These are phyloP conservation scores for Trachelus stipa DNA, from an alignment of 2,888 invertebrate species.

Conservation along the genomic window DNA sequence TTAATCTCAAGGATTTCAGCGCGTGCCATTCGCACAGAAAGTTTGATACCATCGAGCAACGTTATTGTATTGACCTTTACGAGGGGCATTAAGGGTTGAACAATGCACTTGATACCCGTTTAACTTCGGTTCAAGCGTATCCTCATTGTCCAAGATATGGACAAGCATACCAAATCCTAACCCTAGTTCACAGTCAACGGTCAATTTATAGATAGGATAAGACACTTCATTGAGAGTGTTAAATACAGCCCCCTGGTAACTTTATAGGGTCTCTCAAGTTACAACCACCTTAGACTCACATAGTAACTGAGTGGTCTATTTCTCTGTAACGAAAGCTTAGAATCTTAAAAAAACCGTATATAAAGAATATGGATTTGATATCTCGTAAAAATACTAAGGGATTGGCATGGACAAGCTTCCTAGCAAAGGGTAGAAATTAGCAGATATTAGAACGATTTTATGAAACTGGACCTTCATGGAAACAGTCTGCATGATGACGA, in stretches of 20 bases:
- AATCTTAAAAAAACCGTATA: neutral
- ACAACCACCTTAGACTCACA: neutral
- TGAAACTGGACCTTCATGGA: neutral
- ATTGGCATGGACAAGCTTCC: neutral
- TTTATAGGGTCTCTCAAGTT: neutral
- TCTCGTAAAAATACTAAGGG: neutral
- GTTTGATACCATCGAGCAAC: conserved; percentile 22
- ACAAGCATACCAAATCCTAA: neutral
- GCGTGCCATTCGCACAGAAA: neutral
- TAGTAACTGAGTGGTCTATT: neutral
- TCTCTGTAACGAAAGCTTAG: neutral
- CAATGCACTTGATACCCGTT: conserved; percentile 32
- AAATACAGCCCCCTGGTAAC: neutral
- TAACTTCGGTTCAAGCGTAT: conserved; percentile 43
- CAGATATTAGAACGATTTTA: neutral
- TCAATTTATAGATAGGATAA: neutral
- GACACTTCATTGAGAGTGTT: neutral
- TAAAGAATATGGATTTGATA: neutral
- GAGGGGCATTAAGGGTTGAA: conserved; percentile 39
- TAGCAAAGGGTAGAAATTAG: neutral
- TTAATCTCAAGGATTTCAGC: neutral
- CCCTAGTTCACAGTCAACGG: neutral
- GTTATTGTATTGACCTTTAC: conserved; percentile 43
- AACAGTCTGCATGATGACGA: neutral
- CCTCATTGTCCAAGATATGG: neutral